Percentiles rank a stretch among this genome's conserved stretches.
phyloP scores from a whole-genome alignment of 2,113 vertebrate species.

The Electrona antarctica region DNA sequence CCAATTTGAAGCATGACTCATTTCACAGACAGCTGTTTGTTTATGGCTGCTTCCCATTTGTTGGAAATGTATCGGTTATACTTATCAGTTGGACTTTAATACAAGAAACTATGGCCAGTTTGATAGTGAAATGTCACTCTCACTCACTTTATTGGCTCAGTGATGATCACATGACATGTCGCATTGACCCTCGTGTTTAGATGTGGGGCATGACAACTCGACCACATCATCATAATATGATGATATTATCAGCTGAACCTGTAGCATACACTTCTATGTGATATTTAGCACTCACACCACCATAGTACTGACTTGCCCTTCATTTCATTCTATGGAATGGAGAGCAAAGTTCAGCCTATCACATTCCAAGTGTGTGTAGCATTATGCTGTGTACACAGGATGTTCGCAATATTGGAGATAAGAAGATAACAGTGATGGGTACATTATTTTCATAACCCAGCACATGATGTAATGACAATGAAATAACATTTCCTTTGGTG shows the following conservation, averaged over 20 bases:
- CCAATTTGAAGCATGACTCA: background rate
- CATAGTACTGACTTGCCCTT: too few relatives aligned
- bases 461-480: constrained; percentile 39
- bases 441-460: constrained; percentile 17
- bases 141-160: constrained; percentile 16
- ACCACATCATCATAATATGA: too few relatives aligned
- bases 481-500: constrained; percentile 42
- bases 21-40: constrained; percentile 52
- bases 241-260: too few relatives aligned
- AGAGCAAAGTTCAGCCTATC: too few relatives aligned
- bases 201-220: background rate
- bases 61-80: constrained; percentile 37
- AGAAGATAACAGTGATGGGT: background rate
- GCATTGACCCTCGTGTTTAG: constrained; percentile 1
- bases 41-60: constrained; percentile 39
- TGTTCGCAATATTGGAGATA: too few relatives aligned
- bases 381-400: too few relatives aligned
- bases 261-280: too few relatives aligned
- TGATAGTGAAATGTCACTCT: constrained; percentile 59
- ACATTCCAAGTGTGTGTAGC: too few relatives aligned
- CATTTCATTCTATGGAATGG: too few relatives aligned
- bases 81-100: constrained; percentile 74
- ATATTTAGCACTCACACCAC: too few relatives aligned
- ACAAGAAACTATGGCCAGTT: constrained; percentile 43
- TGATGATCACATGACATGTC: background rate